These are phyloP conservation scores for Drosophila ironensis DNA, from an alignment of 1,140 invertebrate species.

Conservation along the genomic window DNA sequence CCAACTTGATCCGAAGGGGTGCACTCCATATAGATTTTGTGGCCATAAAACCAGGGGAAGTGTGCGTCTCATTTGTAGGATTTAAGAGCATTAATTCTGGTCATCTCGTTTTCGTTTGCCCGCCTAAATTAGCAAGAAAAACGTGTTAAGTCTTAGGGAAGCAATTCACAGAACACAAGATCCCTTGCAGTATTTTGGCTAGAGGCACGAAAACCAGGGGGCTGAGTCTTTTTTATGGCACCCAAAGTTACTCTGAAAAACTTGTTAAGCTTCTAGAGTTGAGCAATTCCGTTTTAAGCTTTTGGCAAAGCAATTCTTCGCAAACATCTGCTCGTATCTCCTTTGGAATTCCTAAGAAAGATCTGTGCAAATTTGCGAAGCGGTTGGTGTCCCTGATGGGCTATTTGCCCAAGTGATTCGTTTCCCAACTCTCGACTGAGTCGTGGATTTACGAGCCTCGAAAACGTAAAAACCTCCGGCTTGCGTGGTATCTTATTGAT, in stretches of 20 bases:
- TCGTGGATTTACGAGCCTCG: slow-evolving; percentile 9
- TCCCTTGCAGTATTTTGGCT: too few relatives aligned
- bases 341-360: slow-evolving; percentile 21
- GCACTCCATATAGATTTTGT: slow-evolving; percentile 32
- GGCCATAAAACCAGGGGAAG: neutral
- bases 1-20: slow-evolving; percentile 2
- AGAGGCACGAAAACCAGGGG: neutral
- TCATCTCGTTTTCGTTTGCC: neutral
- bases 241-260: slow-evolving; percentile 5
- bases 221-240: neutral
- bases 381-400: neutral
- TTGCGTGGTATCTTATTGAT: slow-evolving; percentile 25
- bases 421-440: too few relatives aligned
- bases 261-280: slow-evolving; percentile 15
- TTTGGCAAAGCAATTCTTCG: slow-evolving; percentile 1
- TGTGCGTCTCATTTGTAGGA: neutral
- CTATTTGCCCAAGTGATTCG: slow-evolving; percentile 26
- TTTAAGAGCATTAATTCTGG: neutral
- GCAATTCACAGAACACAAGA: too few relatives aligned
- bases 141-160: neutral
- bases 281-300: slow-evolving; percentile 12
- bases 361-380: slow-evolving; percentile 28
- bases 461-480: neutral
- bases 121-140: neutral
- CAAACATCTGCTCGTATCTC: slow-evolving; percentile 10